Percentiles rank a stretch among this genome's conserved stretches.
Conservation (phyloP, 2,797 vertebrate genomes). For the Telmatherina bonti region DNA sequence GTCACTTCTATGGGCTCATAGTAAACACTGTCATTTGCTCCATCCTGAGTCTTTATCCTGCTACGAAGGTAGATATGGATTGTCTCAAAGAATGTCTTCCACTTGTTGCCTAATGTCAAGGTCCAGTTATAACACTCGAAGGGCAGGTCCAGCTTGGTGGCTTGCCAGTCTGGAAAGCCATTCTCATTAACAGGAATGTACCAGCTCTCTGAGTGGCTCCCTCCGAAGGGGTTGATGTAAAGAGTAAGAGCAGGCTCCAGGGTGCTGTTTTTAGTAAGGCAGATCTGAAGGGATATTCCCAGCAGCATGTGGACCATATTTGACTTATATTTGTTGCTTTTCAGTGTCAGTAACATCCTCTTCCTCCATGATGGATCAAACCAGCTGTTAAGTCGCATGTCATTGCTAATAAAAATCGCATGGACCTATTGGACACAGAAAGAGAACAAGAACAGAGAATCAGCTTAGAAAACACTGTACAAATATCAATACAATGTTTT, state of each 20-base stretch:
- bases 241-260: conserved; percentile 94
- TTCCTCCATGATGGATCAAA: conserved; percentile 98
- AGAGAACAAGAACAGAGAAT: not conserved
- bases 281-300: conserved; percentile 95
- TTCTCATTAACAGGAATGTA: conserved; percentile 94
- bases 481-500: not conserved
- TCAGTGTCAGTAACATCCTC: conserved; percentile 95
- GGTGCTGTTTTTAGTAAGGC: conserved; percentile 98
- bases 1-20: conserved; percentile 93
- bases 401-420: conserved; percentile 98
- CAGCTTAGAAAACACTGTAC: not conserved
- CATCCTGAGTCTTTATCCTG: conserved; percentile 89
- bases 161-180: conserved; percentile 94
- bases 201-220: conserved; percentile 99
- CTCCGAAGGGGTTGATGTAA: conserved; percentile 96
- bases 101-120: conserved; percentile 94
- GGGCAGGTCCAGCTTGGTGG: conserved; percentile 93
- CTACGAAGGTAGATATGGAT: conserved; percentile 97
- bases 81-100: conserved; percentile 98
- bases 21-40: conserved; percentile 90
- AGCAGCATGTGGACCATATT: conserved; percentile 97
- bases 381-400: conserved; percentile 99
- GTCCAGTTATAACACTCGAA: conserved; percentile 99
- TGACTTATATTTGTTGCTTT: conserved; percentile 98
- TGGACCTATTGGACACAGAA: conserved; percentile 82